phyloP scores from a whole-genome alignment of 2,113 vertebrate species.

The Nothoprocta pentlandii region DNA sequence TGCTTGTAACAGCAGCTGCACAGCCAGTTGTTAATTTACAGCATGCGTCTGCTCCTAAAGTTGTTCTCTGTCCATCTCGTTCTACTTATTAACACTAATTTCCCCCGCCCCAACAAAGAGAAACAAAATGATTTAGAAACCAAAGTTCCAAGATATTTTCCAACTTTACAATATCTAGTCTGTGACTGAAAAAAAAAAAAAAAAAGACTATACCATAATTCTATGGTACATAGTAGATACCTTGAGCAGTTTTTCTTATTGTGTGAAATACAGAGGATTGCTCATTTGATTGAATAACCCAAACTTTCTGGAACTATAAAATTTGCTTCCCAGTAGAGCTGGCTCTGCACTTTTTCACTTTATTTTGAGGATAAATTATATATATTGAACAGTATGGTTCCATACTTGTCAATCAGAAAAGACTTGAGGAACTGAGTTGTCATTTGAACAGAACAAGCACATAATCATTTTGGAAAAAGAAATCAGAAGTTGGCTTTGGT shows the following conservation, averaged over 20 bases:
- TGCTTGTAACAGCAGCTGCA: not conserved
- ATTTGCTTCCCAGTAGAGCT: slow-evolving; percentile 1
- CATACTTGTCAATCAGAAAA: not conserved
- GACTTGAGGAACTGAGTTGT: not conserved
- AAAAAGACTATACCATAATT: not conserved
- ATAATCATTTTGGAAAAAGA: not conserved
- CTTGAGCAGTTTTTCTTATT: not conserved
- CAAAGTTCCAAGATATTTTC: not conserved
- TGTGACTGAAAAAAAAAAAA: not conserved
- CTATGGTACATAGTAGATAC: not conserved
- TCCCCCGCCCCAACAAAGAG: not conserved
- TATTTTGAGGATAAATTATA: not conserved
- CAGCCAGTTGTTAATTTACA: not conserved
- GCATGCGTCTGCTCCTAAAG: not conserved
- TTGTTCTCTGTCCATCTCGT: not conserved
- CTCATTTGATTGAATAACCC: not conserved
- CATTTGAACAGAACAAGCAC: not conserved
- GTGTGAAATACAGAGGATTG: not conserved
- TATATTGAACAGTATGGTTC: not conserved
- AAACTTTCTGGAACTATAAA: not conserved
- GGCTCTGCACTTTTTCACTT: not conserved
- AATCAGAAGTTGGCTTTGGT: not conserved
- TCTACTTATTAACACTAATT: not conserved
- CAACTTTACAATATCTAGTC: not conserved
- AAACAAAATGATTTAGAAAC: not conserved